Base-by-base conservation (phyloP, 2,888 invertebrate genomes). In the Gymnosoma rotundatum region DNA sequence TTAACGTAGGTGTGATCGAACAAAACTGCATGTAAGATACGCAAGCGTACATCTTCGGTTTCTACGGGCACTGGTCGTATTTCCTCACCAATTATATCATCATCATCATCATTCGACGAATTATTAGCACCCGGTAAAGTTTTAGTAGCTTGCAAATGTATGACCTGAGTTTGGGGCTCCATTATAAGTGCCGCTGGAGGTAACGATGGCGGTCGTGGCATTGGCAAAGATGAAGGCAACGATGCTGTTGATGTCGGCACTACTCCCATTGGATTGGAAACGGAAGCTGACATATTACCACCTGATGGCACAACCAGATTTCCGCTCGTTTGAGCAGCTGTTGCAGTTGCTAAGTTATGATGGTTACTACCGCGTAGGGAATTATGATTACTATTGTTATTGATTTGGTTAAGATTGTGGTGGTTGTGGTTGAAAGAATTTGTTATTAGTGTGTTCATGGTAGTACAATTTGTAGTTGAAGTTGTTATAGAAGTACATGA, bases 1-100 rank as follows among this genome's bases (percentile, higher is more conserved):
- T 89, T 88, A 6, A 90, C 92, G 83, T 92, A 92, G 0, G 92
- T 92, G 56, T 92, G 92, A 89, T 92, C 92, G 83, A 91, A 91
- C 81, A 91, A 87, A 5, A 92, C 89, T 20, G 92, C 91, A 86
- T 92, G 91, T 38, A 92, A 66, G 54, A 89, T 89, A 81, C 91
- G 91, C 73, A 92, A 64, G 18, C 91, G 89, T 45, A 89, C 64
- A 85, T 92, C 92, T 56, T 89, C 89, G 5, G 92, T 91, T 56
- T 86, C 89, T 20, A 92, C 90, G 2, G 92, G 92, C 61, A 89
- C 88, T 14, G 92, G 92, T 36, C 92, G 90, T 72, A 92, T 89
- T 86, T 92, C 92, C 79, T 92, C 92, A 73, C 92, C 92, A 83
- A 90, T 91, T 20, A 92, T 87, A 76, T 92, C 92, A 56, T 92